Base-by-base conservation (phyloP, 2,113 vertebrate species). In the Mus pahari region DNA sequence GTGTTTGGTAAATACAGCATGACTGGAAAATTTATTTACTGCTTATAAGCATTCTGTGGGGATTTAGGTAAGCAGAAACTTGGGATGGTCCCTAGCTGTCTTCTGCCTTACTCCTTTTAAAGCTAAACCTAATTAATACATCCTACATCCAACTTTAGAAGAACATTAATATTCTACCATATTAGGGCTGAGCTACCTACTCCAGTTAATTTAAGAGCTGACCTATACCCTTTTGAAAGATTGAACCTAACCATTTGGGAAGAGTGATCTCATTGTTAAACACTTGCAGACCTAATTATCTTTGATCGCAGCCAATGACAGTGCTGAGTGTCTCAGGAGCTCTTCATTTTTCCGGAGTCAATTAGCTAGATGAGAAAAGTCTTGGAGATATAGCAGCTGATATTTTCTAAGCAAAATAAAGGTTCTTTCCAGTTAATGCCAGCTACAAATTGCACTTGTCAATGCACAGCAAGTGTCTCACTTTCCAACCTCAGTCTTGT, bases 121-220 rank as follows among this genome's bases (percentile, higher is more conserved):
- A 48, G 39, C 73, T 90, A 71, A 96, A 81, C 19, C 45, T 77
- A 95, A 92, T 75, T 94, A 96, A 95, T 83, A 97, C 90, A 88
- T 4, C 36, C 81, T 96, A 93, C 31, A 62, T 89, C 26, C 74
- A 84, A 83, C 60, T 94, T 71, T 48, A 96, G 48, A 83, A 95
- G 24, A 9, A 79, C 89, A 42, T 45, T 91, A 95, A 9, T 74
- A 83, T 84, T 48, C 79, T 86, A 73, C 75, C 42, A 95, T 62
- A 89, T 95, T 94, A 91, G 77, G 48, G 77, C 71, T 75, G 66
- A 96, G 20, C 73, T 75, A 90, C 71, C 7, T 7, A n/a, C 3
- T n/a, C 17, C 94, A 75, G 22, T 74, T 86, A 96, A 95, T 97
- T 96, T 94, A 91, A 91, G 33, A 95, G 58, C n/a, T 97, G 89